Evolutionary conservation across 1,140 invertebrate genomes (phyloP), one percentile per base, ranked within the genome.

Genomic region (Pomacea maculata): DNA sequence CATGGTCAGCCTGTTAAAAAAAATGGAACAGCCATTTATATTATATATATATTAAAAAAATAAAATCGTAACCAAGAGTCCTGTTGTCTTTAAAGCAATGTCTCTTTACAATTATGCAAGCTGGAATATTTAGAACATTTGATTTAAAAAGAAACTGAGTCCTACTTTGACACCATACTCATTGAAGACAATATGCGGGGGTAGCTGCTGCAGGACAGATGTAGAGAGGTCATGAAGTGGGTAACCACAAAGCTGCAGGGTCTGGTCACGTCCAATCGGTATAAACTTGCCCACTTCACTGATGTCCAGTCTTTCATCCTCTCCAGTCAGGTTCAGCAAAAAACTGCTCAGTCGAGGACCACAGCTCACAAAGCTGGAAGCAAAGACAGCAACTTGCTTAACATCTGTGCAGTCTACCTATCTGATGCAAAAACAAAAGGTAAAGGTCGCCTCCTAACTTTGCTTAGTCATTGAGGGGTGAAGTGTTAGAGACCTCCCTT

Each of bases 101-200:
- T 45, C 10, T 72, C 71, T 52, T 45, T 17, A 19, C n/a, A 34
- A 17, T 25, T 29, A 17, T 29, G 29, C 34, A 72, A 8, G 71
- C 71, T 9, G 68, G n/a, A n/a, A 29, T 71, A 74, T 11, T 19
- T 55, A 1, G 45, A 1, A 57, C 54, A 75, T 4, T n/a, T 57
- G 19, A 19, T 17, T 75, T 75, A 8, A 10, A 72, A 75, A 29
- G 45, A 45, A 45, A 45, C 34, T 45, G 34, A 45, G 67, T 84
- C 86, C 67, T 86, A 94, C 92, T 89, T 93, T 91, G 89, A 94
- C 94, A 63, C 94, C 94, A 88, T 94, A 95, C 87, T 95, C 94
- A 17, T 94, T 92, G 55, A 95, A 91, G 80, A 94, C 91, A 74
- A 94, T 90, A 87, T 94, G 93, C 21, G 92, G 92, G 34, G 94